Evolutionary conservation across 37 sponge, comb jelly and placozoan genomes (phyloP).

Genomic region (Mnemiopsis leidyi): DNA sequence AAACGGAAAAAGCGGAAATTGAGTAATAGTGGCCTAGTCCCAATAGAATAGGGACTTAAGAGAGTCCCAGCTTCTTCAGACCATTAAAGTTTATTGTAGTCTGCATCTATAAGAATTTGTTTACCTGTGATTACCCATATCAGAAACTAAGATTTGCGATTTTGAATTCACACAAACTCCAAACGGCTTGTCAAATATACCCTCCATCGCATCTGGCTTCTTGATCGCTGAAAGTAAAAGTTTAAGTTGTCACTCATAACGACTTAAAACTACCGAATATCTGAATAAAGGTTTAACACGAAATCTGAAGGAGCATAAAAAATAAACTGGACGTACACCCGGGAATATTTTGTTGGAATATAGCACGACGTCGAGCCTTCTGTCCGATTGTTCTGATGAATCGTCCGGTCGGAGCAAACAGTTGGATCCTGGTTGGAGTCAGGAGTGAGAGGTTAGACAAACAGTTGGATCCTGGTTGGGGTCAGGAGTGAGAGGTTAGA

Average conservation of each 20-base stretch:
- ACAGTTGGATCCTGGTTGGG: slow-evolving; percentile 48
- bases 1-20: no score
- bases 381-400: slow-evolving; percentile 63
- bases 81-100: no score
- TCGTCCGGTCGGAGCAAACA: slow-evolving; percentile 57
- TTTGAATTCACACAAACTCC: slow-evolving; percentile 33
- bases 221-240: not conserved
- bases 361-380: slow-evolving; percentile 14
- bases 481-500: no score
- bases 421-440: slow-evolving; percentile 41
- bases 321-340: no score
- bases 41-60: no score
- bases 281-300: no score
- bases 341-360: slow-evolving; percentile 10
- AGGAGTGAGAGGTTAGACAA: no score
- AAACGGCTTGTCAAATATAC: slow-evolving; percentile 40
- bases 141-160: slow-evolving; percentile 30
- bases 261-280: not conserved
- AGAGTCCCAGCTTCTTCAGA: no score
- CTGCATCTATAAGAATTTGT: no score
- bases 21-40: no score
- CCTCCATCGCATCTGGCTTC: slow-evolving; percentile 23
- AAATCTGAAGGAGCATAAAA: no score
- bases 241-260: not conserved
- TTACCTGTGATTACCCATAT: slow-evolving; percentile 66